Evolutionary conservation across 2,797 vertebrate genomes (phyloP).

Genomic region (Syndactyla subalaris): DNA sequence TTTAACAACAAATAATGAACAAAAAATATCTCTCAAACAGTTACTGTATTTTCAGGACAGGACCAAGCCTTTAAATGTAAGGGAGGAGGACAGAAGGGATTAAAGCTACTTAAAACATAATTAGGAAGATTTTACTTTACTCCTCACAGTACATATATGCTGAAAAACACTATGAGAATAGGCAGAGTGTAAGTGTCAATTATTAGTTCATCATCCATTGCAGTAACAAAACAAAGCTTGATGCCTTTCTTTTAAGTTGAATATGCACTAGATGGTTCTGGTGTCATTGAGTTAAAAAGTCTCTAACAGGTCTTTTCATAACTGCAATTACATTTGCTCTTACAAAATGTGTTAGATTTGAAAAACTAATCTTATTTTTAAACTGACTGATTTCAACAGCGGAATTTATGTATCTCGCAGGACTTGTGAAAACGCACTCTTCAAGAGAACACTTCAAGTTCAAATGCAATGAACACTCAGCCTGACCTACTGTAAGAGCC

Average conservation of each 20-base stretch:
- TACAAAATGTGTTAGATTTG: not conserved
- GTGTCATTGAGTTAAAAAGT: not conserved
- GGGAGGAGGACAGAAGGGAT: not conserved
- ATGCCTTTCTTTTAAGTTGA: not conserved
- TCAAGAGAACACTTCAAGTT: not conserved
- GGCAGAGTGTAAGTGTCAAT: not conserved
- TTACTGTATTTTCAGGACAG: not conserved
- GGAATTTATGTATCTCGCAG: not conserved
- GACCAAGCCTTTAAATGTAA: not conserved
- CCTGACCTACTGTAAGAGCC: not conserved
- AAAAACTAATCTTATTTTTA: not conserved
- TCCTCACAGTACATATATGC: not conserved
- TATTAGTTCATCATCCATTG: not conserved
- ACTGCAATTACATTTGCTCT: not conserved
- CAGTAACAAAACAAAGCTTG: not conserved
- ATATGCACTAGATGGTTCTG: not conserved
- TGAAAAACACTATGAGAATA: not conserved
- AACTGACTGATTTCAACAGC: not conserved
- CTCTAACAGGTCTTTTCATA: not conserved
- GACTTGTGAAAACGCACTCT: not conserved
- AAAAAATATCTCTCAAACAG: not conserved
- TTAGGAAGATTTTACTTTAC: not conserved
- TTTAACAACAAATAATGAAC: not conserved
- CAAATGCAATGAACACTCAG: not conserved
- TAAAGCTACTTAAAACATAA: not conserved